A percentile compares a stretch with the other conserved stretches of the same genome.
Conservation (phyloP, 2,113 vertebrate species). For the Ciconia boyciana region DNA sequence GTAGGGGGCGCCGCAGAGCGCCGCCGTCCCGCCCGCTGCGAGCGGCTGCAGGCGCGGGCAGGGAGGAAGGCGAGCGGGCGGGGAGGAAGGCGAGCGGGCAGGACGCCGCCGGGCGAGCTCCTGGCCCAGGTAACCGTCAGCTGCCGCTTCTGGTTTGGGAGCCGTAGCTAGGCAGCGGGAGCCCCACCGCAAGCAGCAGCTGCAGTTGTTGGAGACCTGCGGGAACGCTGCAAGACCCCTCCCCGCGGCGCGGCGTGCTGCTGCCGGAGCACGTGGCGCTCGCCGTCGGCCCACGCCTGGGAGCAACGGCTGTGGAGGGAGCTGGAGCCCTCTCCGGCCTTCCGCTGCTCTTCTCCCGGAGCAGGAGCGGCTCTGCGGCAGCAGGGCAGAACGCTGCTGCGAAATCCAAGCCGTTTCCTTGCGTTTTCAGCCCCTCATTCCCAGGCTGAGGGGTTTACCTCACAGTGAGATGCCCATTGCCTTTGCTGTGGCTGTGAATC, state of each 20-base stretch:
- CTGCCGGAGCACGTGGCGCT: not conserved
- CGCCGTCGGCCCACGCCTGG: not conserved
- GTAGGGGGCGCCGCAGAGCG: not conserved
- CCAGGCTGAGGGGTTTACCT: not conserved
- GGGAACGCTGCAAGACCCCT: fast-evolving
- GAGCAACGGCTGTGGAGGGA: not conserved
- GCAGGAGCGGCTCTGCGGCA: not conserved
- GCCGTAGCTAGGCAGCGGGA: fast-evolving
- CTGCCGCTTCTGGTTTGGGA: too few relatives aligned
- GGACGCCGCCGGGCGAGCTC: not conserved
- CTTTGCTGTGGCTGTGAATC: not conserved
- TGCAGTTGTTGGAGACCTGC: fast-evolving
- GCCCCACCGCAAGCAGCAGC: fast-evolving
- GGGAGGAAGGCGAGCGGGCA: not conserved
- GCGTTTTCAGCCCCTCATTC: not conserved
- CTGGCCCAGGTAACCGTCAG: too few relatives aligned
- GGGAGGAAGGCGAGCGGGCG: not conserved
- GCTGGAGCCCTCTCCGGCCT: not conserved
- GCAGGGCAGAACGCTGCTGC: too few relatives aligned
- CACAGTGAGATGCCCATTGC: not conserved
- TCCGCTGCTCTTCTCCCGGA: not conserved
- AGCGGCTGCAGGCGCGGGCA: not conserved
- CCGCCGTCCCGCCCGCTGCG: not conserved
- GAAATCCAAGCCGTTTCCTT: not conserved
- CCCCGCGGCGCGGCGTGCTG: not conserved